Evolutionary conservation across 2,113 vertebrate genomes (phyloP).

Genomic region (Boulengeromyrus knoepffleri): DNA sequence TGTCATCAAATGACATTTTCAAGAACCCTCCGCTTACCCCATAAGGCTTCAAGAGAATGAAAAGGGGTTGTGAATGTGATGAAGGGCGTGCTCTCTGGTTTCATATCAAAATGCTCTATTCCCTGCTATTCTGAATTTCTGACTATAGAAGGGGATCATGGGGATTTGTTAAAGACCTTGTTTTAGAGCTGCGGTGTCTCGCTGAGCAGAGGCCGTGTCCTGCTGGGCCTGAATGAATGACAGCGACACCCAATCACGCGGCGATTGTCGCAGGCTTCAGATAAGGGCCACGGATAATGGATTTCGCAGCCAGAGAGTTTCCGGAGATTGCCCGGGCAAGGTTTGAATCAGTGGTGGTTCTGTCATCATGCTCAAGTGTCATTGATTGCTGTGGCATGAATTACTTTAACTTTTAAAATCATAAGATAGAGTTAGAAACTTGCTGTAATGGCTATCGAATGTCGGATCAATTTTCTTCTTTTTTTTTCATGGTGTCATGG

Average conservation of each 20-base stretch:
- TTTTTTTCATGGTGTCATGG: background rate
- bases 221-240: background rate
- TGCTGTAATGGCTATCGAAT: background rate
- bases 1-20: background rate
- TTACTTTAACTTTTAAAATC: background rate
- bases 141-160: background rate
- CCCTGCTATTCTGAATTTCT: background rate
- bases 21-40: background rate
- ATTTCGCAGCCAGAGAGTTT: background rate
- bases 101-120: background rate
- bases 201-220: background rate
- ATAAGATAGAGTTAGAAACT: background rate
- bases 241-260: background rate
- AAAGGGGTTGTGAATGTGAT: background rate
- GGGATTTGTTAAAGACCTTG: background rate
- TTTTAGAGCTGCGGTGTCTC: background rate
- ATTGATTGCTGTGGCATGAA: background rate
- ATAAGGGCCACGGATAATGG: background rate
- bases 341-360: background rate
- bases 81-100: background rate
- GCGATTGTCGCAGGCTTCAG: background rate
- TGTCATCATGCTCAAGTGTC: background rate
- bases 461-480: background rate
- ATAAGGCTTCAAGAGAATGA: background rate
- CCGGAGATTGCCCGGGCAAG: background rate